Evolutionary conservation across 1,140 invertebrate species (phyloP).

Genomic region (Drosophila guanche): DNA sequence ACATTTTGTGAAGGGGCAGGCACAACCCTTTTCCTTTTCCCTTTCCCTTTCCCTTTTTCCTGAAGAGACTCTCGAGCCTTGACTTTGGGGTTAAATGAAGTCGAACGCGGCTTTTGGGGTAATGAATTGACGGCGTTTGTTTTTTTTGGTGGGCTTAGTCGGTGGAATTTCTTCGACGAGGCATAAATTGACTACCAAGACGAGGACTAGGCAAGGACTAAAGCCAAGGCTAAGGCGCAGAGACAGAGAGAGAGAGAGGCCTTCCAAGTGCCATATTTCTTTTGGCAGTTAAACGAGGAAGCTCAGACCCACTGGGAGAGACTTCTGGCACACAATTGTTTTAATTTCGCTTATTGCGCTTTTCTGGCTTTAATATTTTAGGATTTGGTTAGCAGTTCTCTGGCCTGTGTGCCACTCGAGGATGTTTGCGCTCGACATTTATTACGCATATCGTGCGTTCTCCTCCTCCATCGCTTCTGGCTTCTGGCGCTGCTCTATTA

Average conservation of each 20-base stretch:
- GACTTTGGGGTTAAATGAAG: slow-evolving; percentile 69
- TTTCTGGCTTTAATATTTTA: slow-evolving; percentile 74
- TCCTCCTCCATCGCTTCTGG: not conserved
- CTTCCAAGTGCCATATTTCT: slow-evolving; percentile 71
- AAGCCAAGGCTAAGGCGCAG: slow-evolving; percentile 55
- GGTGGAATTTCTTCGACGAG: slow-evolving; percentile 63
- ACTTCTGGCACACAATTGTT: slow-evolving; percentile 66
- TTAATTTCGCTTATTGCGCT: slow-evolving; percentile 81
- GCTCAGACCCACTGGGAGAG: slow-evolving; percentile 8
- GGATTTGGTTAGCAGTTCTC: slow-evolving; percentile 67
- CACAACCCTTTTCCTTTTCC: slow-evolving; percentile 28
- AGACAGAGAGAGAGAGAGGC: slow-evolving; percentile 6
- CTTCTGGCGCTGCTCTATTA: slow-evolving; percentile 68
- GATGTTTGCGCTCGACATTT: slow-evolving; percentile 60
- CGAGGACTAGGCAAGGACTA: slow-evolving; percentile 16
- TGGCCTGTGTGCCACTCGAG: slow-evolving; percentile 1
- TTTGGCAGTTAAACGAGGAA: slow-evolving; percentile 51
- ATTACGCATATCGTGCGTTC: slow-evolving; percentile 77
- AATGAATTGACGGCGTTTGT: slow-evolving; percentile 75
- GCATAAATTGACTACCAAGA: slow-evolving; percentile 64
- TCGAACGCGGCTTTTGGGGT: slow-evolving; percentile 66
- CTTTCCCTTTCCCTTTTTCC: not conserved
- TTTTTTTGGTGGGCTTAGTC: slow-evolving; percentile 50
- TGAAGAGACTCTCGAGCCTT: too few relatives aligned
- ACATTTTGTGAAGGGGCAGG: slow-evolving; percentile 40